Evolutionary conservation across 92 coral and sea anemone genomes (phyloP), one percentile per base, ranked within the genome.

Genomic region (Porites divaricata): DNA sequence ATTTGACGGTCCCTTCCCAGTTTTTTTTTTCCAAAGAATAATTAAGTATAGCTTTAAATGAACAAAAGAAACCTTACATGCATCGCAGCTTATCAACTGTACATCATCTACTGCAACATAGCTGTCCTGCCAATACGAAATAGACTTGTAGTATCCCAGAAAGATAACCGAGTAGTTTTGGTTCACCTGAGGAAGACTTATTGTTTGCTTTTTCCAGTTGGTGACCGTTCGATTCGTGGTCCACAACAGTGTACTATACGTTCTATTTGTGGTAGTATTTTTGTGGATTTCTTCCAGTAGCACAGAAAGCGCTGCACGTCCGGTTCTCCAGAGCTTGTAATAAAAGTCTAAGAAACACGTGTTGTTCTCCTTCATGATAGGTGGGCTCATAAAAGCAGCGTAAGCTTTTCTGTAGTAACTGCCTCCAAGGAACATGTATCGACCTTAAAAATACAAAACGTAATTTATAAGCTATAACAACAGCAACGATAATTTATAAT

Each of bases 281-380:
- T 16, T 9, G 68, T 62, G 58, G 70, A 35, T 19, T 77, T 62
- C 71, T 77, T 63, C 69, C 19, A 77, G 9, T 1, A 62, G 70
- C 5, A 77, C 70, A 12, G 81, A 63, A 4, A 77, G 72, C 52
- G 23, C 8, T 22, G 61, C 81, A 12, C 0, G 5, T 63, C 70
- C 81, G 15, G 25, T 77, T 20, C 24, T 9, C 63, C 62, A 1
- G 58, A 77, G 54, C 20, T 10, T 48, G 71, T 41, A 77, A 19
- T 77, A 77, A 48, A 77, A 77, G 7, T 41, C 81, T 4, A 77
- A 63, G 72, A 62, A 77, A 62, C 81, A 77, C 28, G 70, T 62
- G 62, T 77, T 77, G 81, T 63, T 77, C 12, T 77, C 71, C 20
- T 62, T n/a, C 41, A 15, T 15, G 16, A 77, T 41, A n/a, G 81